These are phyloP conservation scores for Chlamydotis undulata DNA, from an alignment of 2,113 vertebrate genomes.

Conservation along the genomic window DNA sequence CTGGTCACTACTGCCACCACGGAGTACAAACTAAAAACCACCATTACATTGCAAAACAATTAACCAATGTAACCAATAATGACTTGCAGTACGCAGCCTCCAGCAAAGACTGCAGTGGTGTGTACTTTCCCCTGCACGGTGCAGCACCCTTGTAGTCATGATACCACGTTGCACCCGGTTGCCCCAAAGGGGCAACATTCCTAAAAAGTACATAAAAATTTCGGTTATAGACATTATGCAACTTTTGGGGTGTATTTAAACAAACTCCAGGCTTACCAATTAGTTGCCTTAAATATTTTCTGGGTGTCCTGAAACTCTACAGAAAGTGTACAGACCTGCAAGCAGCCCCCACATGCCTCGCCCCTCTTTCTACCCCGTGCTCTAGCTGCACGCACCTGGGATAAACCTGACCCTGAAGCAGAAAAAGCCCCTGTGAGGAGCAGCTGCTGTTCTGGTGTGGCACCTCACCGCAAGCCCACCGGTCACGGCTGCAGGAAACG, in stretches of 20 bases:
- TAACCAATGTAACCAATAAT: background rate
- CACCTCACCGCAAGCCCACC: fast-evolving
- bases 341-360: background rate
- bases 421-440: background rate
- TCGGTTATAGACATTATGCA: background rate
- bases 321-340: background rate
- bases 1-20: background rate
- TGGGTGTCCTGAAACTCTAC: background rate
- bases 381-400: background rate
- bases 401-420: background rate
- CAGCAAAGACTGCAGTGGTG: fast-evolving
- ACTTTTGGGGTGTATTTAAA: background rate
- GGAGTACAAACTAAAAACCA: background rate
- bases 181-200: background rate
- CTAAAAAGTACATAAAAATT: background rate
- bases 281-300: background rate
- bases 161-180: background rate
- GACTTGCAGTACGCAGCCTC: fast-evolving
- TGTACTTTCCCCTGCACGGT: fast-evolving
- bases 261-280: background rate
- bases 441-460: background rate
- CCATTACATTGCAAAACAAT: background rate
- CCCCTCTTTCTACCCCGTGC: fast-evolving
- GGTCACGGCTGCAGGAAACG: background rate
- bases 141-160: fast-evolving